Evolutionary conservation across 2,888 invertebrate genomes (phyloP).

Genomic region (Ophion slaviceki): DNA sequence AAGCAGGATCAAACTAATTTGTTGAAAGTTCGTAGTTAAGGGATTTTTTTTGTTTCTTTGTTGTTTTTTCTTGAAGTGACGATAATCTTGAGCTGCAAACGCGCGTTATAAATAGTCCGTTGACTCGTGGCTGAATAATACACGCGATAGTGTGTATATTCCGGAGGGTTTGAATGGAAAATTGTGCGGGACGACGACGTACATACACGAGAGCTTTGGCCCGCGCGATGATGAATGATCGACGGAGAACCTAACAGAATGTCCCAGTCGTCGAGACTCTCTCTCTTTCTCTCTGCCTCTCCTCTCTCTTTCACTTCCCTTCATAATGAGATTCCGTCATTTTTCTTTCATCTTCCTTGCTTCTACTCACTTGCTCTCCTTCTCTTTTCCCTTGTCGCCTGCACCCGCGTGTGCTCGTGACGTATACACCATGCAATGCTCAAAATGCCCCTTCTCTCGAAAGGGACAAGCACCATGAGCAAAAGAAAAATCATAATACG

Average conservation of each 20-base stretch:
- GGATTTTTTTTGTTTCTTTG: neutral
- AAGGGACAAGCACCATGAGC: neutral
- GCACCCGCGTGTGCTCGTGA: conserved; percentile 55
- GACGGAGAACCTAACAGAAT: conserved; percentile 72
- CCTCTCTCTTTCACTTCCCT: neutral
- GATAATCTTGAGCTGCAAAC: neutral
- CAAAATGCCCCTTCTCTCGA: neutral
- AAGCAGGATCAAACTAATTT: neutral
- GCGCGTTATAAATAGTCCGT: conserved; percentile 5
- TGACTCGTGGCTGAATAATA: neutral
- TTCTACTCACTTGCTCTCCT: neutral
- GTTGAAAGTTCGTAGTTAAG: neutral
- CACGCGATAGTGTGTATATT: conserved; percentile 9
- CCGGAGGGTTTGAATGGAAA: neutral
- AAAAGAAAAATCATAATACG: neutral
- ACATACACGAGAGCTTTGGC: conserved; percentile 63
- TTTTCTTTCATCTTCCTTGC: neutral
- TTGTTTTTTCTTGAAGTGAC: neutral
- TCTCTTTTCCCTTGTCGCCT: neutral
- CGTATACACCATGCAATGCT: conserved; percentile 40
- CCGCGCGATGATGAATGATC: conserved; percentile 79
- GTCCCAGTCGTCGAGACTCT: conserved; percentile 74
- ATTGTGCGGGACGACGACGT: neutral
- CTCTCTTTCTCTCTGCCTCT: conserved; percentile 30
- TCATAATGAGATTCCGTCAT: conserved; percentile 15